Conservation (phyloP, 2,113 vertebrate species). For the Oryzias celebensis region DNA sequence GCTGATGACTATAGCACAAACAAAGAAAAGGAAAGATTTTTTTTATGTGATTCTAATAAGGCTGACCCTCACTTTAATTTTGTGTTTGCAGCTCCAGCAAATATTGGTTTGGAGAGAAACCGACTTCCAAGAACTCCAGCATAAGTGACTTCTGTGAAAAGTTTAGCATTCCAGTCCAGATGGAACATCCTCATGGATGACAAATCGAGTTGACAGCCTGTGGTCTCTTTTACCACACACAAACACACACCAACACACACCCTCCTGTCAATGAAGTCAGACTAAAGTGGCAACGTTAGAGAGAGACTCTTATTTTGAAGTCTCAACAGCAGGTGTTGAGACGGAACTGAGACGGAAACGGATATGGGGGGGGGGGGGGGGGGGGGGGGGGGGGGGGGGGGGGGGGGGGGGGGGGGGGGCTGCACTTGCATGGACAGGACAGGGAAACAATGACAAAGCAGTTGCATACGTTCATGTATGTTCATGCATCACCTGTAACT, state of each 20-base stretch:
- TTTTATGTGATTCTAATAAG: slow-evolving; percentile 29
- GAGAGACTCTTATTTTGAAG: neutral
- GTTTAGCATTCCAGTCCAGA: neutral
- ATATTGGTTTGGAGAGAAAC: slow-evolving; percentile 40
- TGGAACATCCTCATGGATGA: neutral
- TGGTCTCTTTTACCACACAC: neutral
- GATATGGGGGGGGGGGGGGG: no score
- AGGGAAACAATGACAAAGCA: no score
- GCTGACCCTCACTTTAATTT: slow-evolving; percentile 27
- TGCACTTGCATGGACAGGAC: no score
- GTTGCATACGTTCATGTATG: no score
- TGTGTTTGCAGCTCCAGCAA: slow-evolving; percentile 23
- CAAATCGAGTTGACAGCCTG: slow-evolving; percentile 8
- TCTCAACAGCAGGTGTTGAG: neutral
- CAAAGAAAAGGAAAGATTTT: slow-evolving; percentile 19
- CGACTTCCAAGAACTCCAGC: neutral
- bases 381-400: no score
- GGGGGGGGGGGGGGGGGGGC: no score
- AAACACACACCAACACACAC: neutral
- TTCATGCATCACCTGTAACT: no score
- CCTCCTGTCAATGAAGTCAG: neutral
- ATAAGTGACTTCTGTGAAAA: neutral
- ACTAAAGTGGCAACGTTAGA: neutral
- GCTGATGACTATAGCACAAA: slow-evolving; percentile 22
- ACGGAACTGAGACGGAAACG: no score